These are phyloP conservation scores for Galbula dea DNA, from an alignment of 2,113 vertebrate species.

Conservation along the genomic window DNA sequence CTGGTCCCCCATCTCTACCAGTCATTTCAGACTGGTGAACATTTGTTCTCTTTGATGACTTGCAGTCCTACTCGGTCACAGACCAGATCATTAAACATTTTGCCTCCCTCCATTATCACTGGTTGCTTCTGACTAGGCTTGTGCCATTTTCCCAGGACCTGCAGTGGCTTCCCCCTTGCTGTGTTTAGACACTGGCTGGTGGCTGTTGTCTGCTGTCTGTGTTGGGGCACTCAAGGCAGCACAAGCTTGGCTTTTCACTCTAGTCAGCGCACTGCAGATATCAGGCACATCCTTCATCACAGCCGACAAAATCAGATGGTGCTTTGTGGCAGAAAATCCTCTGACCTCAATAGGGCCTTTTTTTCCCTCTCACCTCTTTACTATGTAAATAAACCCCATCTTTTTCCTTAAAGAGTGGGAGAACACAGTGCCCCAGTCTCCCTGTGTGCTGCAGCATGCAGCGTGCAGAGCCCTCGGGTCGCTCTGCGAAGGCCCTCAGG, in stretches of 20 bases:
- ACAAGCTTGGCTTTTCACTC: background rate
- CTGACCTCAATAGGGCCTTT: background rate
- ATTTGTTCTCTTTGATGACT: background rate
- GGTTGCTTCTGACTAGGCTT: background rate
- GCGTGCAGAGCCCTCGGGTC: accelerated
- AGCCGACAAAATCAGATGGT: background rate
- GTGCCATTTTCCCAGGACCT: background rate
- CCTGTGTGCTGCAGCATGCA: background rate
- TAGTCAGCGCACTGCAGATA: background rate
- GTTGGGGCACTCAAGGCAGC: background rate
- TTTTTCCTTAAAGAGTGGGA: background rate
- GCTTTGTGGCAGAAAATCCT: background rate
- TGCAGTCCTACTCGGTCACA: background rate
- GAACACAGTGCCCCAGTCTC: background rate
- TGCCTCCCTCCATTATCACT: background rate
- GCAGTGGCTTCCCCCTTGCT: background rate
- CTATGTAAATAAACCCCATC: background rate
- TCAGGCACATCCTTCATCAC: background rate
- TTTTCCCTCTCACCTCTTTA: background rate
- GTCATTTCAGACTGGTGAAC: background rate
- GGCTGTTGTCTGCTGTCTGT: background rate
- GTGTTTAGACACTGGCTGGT: background rate
- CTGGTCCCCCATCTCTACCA: background rate
- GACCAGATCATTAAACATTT: background rate
- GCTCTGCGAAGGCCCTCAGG: background rate